These are phyloP conservation scores for Elymnias hypermnestra DNA, from an alignment of 1,140 invertebrate genomes.

Conservation along the genomic window DNA sequence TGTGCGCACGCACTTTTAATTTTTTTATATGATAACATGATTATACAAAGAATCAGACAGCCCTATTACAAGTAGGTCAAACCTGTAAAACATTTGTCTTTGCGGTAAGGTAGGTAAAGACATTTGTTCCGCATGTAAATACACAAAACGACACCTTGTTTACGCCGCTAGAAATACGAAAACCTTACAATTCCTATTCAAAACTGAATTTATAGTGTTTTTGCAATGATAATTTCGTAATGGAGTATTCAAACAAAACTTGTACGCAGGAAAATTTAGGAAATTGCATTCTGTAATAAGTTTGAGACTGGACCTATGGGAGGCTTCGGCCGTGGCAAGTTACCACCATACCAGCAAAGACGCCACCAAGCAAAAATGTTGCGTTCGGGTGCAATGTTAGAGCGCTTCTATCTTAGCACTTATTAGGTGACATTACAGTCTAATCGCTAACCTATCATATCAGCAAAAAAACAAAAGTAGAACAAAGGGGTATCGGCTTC, in stretches of 20 bases:
- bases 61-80: constrained; percentile 31
- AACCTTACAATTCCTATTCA: background rate
- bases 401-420: background rate
- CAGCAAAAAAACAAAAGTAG: background rate
- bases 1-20: no score
- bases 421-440: background rate
- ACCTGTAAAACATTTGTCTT: constrained; percentile 24
- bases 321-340: no score
- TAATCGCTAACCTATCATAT: background rate
- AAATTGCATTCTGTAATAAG: no score
- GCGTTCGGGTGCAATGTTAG: no score
- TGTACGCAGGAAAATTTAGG: no score
- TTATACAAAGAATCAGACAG: no score
- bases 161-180: background rate
- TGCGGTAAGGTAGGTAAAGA: constrained; percentile 17
- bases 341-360: no score
- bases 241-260: no score
- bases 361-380: no score
- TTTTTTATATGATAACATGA: no score
- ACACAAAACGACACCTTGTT: constrained; percentile 14
- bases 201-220: background rate
- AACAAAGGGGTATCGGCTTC: no score
- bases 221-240: constrained; percentile 1
- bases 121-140: constrained; percentile 20
- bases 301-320: no score